phyloP scores from a whole-genome alignment of 1,140 invertebrate species.

The Temnothorax curvispinosus region DNA sequence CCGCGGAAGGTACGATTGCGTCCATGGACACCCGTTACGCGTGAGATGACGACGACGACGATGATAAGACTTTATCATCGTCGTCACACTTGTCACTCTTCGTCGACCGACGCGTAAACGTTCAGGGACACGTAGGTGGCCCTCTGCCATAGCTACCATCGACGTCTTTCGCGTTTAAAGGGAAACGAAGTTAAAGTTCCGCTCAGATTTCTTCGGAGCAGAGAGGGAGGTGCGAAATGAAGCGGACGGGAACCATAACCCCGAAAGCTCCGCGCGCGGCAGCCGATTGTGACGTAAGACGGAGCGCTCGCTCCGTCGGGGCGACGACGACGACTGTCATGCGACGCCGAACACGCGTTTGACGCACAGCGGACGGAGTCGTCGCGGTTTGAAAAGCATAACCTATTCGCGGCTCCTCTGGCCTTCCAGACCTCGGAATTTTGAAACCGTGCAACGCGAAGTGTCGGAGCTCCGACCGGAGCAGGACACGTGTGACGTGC shows the following conservation, averaged over 20 bases:
- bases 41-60: background rate
- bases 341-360: no score
- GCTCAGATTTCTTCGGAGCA: background rate
- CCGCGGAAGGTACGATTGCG: background rate
- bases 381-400: background rate
- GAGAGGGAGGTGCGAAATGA: no score
- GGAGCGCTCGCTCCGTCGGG: no score
- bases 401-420: background rate
- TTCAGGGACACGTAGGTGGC: background rate
- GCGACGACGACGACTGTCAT: background rate
- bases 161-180: background rate
- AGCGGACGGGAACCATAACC: background rate
- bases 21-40: background rate
- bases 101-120: background rate
- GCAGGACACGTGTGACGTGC: slow-evolving; percentile 18
- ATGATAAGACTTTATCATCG: background rate
- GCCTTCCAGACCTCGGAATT: background rate
- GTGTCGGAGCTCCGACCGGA: background rate
- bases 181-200: background rate
- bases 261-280: background rate
- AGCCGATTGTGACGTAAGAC: background rate
- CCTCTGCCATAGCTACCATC: background rate
- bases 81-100: background rate
- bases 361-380: no score
- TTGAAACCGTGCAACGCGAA: background rate